Evolutionary conservation across 2,888 invertebrate genomes (phyloP).

Genomic region (Tetramorium bicarinatum): DNA sequence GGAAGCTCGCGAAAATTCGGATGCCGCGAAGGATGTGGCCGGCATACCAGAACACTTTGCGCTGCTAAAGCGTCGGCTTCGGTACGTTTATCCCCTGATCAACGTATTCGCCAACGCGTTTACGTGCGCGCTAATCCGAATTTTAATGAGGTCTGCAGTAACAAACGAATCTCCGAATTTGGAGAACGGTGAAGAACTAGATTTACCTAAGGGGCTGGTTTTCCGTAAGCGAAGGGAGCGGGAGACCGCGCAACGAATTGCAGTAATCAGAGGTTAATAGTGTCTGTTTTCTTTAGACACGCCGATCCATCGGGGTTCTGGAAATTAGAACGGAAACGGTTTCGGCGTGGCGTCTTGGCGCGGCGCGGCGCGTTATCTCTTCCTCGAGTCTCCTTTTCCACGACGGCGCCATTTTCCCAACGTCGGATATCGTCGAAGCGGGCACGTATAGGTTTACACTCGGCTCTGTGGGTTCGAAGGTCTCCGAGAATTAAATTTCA

Average conservation of each 20-base stretch:
- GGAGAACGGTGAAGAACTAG: not conserved
- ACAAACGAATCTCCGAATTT: not conserved
- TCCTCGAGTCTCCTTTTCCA: not conserved
- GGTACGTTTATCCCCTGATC: not conserved
- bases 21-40: not conserved
- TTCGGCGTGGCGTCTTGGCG: not conserved
- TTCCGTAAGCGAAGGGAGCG: not conserved
- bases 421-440: not conserved
- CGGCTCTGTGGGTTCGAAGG: conserved; percentile 73
- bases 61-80: not conserved
- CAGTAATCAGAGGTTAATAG: not conserved
- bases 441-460: conserved; percentile 74
- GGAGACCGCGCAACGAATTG: not conserved
- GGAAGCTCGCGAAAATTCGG: conserved; percentile 31
- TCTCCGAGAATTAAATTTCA: conserved; percentile 81
- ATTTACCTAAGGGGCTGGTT: not conserved
- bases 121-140: not conserved
- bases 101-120: not conserved
- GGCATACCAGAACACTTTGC: not conserved
- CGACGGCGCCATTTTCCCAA: conserved; percentile 40
- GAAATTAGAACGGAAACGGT: conserved; percentile 39
- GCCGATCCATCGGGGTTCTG: not conserved
- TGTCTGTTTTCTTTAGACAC: conserved; percentile 9
- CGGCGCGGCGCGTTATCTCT: conserved; percentile 4
- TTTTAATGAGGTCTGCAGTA: not conserved